phyloP scores from a whole-genome alignment of 2,113 vertebrate species.

The Heptranchias perlo region DNA sequence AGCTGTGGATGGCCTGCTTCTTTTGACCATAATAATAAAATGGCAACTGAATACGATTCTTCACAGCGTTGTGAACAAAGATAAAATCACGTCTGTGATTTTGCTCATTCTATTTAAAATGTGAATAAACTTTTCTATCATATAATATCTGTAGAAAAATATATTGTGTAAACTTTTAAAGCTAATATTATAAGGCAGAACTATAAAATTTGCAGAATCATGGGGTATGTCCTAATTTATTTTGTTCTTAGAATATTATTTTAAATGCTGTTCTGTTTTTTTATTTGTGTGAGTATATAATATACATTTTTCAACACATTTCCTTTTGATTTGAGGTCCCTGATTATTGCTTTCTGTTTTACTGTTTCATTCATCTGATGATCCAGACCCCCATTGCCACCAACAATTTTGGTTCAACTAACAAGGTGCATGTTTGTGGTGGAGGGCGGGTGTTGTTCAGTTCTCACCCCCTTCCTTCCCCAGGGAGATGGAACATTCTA shows the following conservation, averaged over 20 bases:
- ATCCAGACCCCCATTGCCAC: neutral
- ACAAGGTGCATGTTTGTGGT: no score
- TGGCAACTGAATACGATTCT: neutral
- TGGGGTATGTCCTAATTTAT: no score
- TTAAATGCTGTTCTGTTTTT: no score
- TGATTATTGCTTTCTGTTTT: neutral
- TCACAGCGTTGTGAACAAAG: neutral
- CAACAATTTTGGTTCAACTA: neutral
- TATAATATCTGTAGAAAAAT: no score
- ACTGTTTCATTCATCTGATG: neutral
- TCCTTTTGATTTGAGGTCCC: neutral
- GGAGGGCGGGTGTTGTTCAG: neutral
- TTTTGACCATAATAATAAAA: neutral
- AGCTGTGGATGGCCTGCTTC: neutral
- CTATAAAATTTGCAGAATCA: no score
- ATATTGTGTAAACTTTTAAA: no score
- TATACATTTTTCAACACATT: no score
- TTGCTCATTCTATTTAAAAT: neutral
- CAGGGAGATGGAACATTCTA: neutral
- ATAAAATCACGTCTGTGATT: neutral
- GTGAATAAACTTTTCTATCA: no score
- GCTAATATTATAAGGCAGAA: no score
- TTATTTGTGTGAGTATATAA: no score
- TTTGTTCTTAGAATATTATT: no score
- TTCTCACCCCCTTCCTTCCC: neutral